phyloP scores from a whole-genome alignment of 1,140 invertebrate species.

The Macrobrachium nipponense region DNA sequence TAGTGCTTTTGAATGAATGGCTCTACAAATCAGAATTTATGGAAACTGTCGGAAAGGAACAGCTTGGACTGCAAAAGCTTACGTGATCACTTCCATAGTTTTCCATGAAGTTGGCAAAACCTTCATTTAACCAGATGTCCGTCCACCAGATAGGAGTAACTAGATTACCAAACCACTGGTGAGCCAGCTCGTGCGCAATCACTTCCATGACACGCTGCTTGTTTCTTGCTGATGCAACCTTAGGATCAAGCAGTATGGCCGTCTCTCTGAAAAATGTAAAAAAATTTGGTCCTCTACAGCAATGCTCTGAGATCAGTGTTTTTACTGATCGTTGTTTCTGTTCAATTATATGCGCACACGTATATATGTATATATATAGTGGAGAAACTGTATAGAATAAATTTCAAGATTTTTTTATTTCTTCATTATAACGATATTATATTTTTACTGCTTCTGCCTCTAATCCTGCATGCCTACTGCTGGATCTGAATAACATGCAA shows the following conservation, averaged over 20 bases:
- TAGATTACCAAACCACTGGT: conserved; percentile 80
- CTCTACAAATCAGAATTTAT: not conserved
- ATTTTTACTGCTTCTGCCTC: too few species aligned
- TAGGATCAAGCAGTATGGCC: conserved; percentile 66
- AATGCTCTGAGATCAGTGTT: too few species aligned
- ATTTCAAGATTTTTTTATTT: too few species aligned
- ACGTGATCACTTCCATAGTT: not conserved
- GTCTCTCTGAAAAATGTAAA: conserved; percentile 67
- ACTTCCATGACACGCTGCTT: conserved; percentile 82
- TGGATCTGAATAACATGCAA: too few species aligned
- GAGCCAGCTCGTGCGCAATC: conserved; percentile 74
- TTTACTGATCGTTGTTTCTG: too few species aligned
- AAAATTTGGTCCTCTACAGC: too few species aligned
- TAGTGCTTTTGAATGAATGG: not conserved
- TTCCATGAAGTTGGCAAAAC: conserved; percentile 61
- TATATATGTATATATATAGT: not conserved
- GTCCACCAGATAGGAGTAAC: conserved; percentile 77
- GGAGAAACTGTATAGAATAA: too few species aligned
- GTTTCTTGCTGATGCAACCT: conserved; percentile 64
- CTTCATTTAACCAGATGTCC: conserved; percentile 74
- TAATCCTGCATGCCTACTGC: too few species aligned
- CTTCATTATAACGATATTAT: too few species aligned
- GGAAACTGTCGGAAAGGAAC: not conserved
- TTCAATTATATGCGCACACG: not conserved
- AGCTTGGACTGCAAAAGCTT: not conserved